These are phyloP conservation scores for Sitodiplosis mosellana DNA, from an alignment of 1,140 invertebrate genomes.

Conservation along the genomic window DNA sequence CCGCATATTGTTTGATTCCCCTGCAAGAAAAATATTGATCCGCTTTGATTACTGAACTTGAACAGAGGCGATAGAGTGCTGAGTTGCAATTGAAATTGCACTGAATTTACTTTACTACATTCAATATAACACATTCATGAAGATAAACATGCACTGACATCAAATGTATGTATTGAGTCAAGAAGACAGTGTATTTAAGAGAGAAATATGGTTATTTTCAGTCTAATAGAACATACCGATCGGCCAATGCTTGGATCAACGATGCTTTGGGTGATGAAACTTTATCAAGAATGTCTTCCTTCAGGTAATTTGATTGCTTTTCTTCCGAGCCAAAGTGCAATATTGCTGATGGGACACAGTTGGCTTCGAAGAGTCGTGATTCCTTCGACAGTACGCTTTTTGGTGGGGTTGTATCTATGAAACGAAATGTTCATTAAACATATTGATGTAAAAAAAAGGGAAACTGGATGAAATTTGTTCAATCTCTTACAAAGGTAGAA, in stretches of 20 bases:
- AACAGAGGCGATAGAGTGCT: too few relatives aligned
- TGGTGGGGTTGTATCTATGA: constrained; percentile 53
- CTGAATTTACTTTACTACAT: too few relatives aligned
- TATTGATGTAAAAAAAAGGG: constrained; percentile 7
- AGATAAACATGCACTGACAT: too few relatives aligned
- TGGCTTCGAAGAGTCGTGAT: constrained; percentile 39
- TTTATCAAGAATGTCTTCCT: constrained; percentile 25
- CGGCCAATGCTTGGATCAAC: constrained; percentile 3
- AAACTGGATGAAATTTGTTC: constrained; percentile 6
- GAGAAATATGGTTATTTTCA: too few relatives aligned
- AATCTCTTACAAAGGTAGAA: constrained; percentile 51
- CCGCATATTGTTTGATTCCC: neutral
- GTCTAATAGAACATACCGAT: constrained; percentile 22
- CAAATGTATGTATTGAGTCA: too few relatives aligned
- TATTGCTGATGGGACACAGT: constrained; percentile 54
- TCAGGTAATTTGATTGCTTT: constrained; percentile 17
- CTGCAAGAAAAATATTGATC: neutral
- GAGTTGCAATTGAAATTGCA: too few relatives aligned
- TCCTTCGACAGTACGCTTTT: constrained; percentile 38
- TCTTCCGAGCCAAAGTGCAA: constrained; percentile 42
- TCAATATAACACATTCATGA: too few relatives aligned
- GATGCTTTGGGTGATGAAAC: constrained; percentile 27
- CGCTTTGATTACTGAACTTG: too few relatives aligned
- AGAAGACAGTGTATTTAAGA: too few relatives aligned
- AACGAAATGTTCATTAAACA: too few relatives aligned